Conservation (phyloP, 2,888 invertebrate species). For the Zaprionus bogoriensis region DNA sequence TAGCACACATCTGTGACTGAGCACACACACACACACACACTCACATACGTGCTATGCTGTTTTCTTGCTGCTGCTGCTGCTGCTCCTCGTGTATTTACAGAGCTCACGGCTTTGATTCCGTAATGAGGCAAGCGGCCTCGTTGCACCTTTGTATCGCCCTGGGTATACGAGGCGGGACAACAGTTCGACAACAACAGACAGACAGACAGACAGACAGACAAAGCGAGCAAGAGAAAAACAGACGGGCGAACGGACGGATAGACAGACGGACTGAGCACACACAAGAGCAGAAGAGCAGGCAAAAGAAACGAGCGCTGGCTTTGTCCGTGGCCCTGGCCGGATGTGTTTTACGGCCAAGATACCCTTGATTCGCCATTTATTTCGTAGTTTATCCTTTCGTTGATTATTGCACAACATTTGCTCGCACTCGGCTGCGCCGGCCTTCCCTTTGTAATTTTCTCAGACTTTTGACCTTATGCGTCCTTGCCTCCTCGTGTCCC, state of each 20-base stretch:
- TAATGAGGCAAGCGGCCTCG: conserved; percentile 63
- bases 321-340: conserved; percentile 56
- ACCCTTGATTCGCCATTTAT: conserved; percentile 75
- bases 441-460: conserved; percentile 54
- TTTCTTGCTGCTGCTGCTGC: background rate
- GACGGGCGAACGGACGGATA: conserved; percentile 1
- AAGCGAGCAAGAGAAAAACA: conserved; percentile 1
- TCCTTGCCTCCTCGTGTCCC: conserved; percentile 13
- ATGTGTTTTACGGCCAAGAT: conserved; percentile 72
- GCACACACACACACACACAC: conserved; percentile 9
- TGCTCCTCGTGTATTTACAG: conserved; percentile 36
- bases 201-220: conserved; percentile 3
- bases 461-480: conserved; percentile 70
- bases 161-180: conserved; percentile 22
- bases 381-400: conserved; percentile 76
- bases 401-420: conserved; percentile 76
- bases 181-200: conserved; percentile 7
- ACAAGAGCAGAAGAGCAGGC: background rate
- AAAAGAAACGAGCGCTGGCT: conserved; percentile 32
- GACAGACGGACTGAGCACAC: background rate
- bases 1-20: conserved; percentile 66
- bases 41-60: background rate
- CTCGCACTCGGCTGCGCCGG: conserved; percentile 33
- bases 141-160: conserved; percentile 61
- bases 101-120: conserved; percentile 70